A percentile compares a stretch with the other conserved stretches of the same genome.
Conservation (phyloP, 2,888 invertebrate genomes). For the Sesia apiformis region DNA sequence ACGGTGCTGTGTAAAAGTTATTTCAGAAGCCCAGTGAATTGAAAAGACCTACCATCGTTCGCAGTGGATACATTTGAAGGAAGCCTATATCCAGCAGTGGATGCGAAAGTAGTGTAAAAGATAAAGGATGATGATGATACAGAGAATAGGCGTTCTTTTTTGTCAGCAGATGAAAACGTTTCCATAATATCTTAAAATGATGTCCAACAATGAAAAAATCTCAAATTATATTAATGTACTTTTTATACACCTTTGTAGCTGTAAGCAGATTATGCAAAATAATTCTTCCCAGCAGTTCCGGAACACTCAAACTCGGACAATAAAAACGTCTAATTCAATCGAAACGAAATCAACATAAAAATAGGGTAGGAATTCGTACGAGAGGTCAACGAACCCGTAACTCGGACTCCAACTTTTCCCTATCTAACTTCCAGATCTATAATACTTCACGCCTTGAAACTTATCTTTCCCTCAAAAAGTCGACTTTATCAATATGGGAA, state of each 20-base stretch:
- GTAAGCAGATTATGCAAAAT: not conserved
- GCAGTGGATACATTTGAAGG: no score
- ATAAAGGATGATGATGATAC: no score
- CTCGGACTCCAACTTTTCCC: constrained; percentile 52
- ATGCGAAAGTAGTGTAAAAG: no score
- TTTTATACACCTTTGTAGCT: not conserved
- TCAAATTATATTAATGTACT: not conserved
- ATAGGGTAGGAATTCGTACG: constrained; percentile 30
- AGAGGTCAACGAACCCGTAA: constrained; percentile 55
- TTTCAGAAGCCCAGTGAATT: no score
- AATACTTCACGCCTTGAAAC: constrained; percentile 27
- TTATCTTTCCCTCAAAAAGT: constrained; percentile 25
- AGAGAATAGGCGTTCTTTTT: no score
- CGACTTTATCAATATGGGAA: constrained; percentile 32
- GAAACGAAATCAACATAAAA: constrained; percentile 38
- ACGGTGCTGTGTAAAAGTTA: no score
- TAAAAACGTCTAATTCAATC: constrained; percentile 20
- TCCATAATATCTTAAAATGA: no score
- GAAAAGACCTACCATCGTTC: no score
- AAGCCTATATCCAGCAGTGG: no score
- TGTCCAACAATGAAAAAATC: no score
- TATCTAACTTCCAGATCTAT: constrained; percentile 49
- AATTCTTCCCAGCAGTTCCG: not conserved
- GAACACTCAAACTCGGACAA: not conserved
- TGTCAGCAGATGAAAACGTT: no score